Base-by-base conservation (phyloP, 1,140 invertebrate genomes). In the Rhynchophorus ferrugineus region DNA sequence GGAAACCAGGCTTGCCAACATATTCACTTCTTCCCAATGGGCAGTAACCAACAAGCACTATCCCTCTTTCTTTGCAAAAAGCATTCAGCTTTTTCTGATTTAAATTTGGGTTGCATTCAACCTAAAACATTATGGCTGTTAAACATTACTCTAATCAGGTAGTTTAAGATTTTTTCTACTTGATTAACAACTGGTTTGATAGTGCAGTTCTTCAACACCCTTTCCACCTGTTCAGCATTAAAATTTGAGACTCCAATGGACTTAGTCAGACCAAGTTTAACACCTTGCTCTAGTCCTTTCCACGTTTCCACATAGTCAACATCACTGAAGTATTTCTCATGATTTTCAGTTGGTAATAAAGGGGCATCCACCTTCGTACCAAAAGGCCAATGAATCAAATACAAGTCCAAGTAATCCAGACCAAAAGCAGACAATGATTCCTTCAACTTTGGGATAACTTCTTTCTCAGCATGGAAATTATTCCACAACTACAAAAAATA, bases 201-300 rank as follows among this genome's bases (percentile, higher is more conserved):
- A 16, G 69, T 78, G 9, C 75, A 77, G 43, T 70, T 73, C 19
- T 80, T 69, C 0, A 90, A 45, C 22, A 95, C 42, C 48, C 82
- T 73, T 6, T 80, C 68, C 22, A 95, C 72, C 66, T 95, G 92
- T 54, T 84, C 69, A 24, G 77, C 79, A 66, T 89, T 93, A 62
- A 95, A 95, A 64, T 95, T 95, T 3, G 89, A 93, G 0, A 95
- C 66, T 3, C 91, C 92, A 57, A 95, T 92, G 11, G 83, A 81
- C 61, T 79, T 84, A 0, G 79, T 71, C 5, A 90, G 69, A 1
- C 87, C 88, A 51, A 80, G 71, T 22, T 79, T 70, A 0, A 83
- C 71, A 48, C 80, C 76, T 33, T 77, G 66, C 68, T 93, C 89
- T 81, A 94, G 84, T 2, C 74, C 81, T 58, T 75, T 76, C 84